Conservation (phyloP, 2,888 invertebrate species). For the Bembecia ichneumoniformis region DNA sequence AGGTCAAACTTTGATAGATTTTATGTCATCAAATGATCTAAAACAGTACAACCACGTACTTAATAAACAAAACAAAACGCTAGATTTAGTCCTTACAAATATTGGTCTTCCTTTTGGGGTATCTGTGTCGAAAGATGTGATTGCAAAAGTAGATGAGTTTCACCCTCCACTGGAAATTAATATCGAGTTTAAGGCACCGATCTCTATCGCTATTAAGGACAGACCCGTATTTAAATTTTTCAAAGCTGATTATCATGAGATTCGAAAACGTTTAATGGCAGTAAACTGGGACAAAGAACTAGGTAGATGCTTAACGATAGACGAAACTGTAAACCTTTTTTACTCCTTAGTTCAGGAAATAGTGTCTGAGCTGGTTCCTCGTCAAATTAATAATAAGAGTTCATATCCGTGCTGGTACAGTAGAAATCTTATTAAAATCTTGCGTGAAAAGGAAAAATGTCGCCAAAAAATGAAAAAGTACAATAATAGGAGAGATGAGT, state of each 20-base stretch:
- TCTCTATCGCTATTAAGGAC: too few species aligned
- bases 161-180: conserved; percentile 6
- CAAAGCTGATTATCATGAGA: too few species aligned
- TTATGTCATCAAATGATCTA: conserved; percentile 3
- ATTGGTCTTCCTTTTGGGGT: neutral
- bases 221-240: too few species aligned
- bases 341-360: neutral
- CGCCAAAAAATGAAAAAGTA: neutral
- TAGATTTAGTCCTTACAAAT: conserved; percentile 4
- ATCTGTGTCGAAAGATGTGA: neutral
- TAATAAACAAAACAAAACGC: conserved; percentile 1
- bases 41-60: conserved; percentile 2
- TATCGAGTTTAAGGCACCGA: too few species aligned
- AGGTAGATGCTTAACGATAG: neutral
- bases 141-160: conserved; percentile 1
- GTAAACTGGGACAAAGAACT: too few species aligned
- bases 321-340: neutral
- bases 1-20: conserved; percentile 4
- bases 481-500: neutral
- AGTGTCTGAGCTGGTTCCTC: conserved; percentile 1
- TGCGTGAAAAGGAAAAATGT: conserved; percentile 6
- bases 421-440: conserved; percentile 1
- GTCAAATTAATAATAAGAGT: neutral
- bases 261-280: too few species aligned
- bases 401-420: conserved; percentile 4